Evolutionary conservation across 2,113 vertebrate genomes (phyloP).

Genomic region (Aegypius monachus): DNA sequence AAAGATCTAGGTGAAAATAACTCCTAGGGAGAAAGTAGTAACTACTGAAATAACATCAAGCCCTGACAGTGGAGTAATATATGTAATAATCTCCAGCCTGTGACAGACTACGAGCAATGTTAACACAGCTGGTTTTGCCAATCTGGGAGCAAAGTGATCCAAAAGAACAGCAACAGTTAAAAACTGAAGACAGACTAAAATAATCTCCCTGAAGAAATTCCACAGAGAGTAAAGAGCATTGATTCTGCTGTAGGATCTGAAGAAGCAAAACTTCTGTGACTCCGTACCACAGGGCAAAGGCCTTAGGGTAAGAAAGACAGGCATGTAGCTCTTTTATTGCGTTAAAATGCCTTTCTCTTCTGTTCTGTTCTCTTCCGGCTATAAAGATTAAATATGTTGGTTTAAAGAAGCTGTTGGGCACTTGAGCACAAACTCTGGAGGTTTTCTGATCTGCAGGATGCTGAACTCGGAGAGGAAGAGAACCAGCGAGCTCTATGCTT

Average conservation of each 20-base stretch:
- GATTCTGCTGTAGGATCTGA: neutral
- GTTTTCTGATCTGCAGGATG: neutral
- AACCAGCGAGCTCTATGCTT: neutral
- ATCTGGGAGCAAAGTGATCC: neutral
- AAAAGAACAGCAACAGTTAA: neutral
- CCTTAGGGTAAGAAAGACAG: neutral
- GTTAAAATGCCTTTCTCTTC: neutral
- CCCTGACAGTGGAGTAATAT: neutral
- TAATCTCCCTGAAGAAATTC: neutral
- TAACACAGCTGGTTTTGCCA: neutral
- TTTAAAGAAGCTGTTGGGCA: neutral
- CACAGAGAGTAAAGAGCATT: neutral
- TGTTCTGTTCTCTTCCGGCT: neutral
- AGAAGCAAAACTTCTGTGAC: neutral
- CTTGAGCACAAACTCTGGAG: neutral
- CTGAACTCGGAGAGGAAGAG: neutral
- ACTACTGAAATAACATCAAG: neutral
- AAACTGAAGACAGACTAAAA: neutral
- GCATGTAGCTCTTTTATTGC: neutral
- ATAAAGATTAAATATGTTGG: neutral
- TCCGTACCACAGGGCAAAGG: neutral
- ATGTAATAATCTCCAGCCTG: neutral
- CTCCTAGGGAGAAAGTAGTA: neutral
- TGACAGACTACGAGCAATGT: neutral
- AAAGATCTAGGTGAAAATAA: neutral